phyloP scores from a whole-genome alignment of 2,113 vertebrate species.

The Ciconia maguari region DNA sequence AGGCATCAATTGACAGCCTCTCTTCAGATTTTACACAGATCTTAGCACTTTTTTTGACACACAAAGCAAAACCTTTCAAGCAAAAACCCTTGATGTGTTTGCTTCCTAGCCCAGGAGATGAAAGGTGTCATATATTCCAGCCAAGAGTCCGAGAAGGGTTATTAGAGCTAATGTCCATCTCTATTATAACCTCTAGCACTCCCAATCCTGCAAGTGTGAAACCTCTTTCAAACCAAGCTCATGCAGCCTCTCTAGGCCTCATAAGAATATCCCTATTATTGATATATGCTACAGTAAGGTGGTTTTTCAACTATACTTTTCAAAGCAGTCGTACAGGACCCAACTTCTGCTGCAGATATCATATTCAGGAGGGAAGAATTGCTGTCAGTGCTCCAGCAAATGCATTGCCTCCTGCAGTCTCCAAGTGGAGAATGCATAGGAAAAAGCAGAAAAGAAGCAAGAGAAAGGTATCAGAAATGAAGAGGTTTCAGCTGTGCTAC shows the following conservation, averaged over 20 bases:
- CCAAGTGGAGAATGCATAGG: neutral
- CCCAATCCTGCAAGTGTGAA: neutral
- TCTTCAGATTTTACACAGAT: neutral
- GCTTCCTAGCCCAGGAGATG: neutral
- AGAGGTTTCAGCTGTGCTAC: neutral
- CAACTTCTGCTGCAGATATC: neutral
- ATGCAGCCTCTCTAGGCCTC: neutral
- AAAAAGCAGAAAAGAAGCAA: neutral
- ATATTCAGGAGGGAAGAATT: neutral
- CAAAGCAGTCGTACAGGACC: neutral
- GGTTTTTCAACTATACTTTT: neutral
- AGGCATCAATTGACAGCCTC: neutral
- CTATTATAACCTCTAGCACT: neutral
- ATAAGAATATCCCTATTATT: neutral
- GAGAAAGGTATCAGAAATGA: neutral
- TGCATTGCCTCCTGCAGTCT: neutral
- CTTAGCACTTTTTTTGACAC: neutral
- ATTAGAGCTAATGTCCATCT: neutral
- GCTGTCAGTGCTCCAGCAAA: neutral
- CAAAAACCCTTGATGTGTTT: neutral
- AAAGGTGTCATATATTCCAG: neutral
- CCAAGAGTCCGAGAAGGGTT: neutral
- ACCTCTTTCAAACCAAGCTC: neutral
- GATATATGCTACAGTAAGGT: neutral
- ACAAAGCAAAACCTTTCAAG: slow-evolving; percentile 1